Conservation (phyloP, 2,113 vertebrate genomes). For the Notarius lentiginosus region DNA sequence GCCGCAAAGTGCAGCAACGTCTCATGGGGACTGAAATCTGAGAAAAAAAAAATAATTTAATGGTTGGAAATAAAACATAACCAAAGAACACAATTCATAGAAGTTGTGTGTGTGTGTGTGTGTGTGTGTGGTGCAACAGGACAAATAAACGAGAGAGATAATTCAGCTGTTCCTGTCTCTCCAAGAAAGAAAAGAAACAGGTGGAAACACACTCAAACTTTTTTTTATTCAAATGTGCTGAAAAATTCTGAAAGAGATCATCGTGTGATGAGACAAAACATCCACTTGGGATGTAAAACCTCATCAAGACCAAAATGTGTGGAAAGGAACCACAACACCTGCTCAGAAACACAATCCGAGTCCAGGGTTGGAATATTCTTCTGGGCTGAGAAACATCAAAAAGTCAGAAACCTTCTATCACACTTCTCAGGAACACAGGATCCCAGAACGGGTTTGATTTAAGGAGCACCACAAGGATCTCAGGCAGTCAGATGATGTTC, state of each 20-base stretch:
- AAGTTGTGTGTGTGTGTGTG: no score
- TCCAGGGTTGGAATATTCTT: neutral
- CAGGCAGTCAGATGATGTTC: neutral
- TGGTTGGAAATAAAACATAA: neutral
- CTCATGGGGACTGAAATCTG: conserved; percentile 76
- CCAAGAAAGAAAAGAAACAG: neutral
- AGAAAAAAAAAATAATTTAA: neutral
- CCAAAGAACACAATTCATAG: neutral
- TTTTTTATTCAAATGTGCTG: neutral
- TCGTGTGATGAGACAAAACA: neutral
- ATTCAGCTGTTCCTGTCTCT: neutral
- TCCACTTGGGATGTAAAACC: neutral
- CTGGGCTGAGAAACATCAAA: neutral
- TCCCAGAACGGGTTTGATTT: neutral
- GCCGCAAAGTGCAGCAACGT: conserved; percentile 85
- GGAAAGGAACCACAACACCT: no score
- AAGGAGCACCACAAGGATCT: neutral
- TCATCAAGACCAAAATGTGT: neutral
- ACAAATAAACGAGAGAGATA: neutral
- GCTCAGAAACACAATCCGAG: neutral
- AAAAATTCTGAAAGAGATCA: neutral
- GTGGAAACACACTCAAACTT: neutral
- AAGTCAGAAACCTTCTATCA: neutral
- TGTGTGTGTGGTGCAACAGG: neutral
- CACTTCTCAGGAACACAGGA: neutral